Evolutionary conservation across 2,797 vertebrate genomes (phyloP).

Genomic region (Gadopsis marmoratus): DNA sequence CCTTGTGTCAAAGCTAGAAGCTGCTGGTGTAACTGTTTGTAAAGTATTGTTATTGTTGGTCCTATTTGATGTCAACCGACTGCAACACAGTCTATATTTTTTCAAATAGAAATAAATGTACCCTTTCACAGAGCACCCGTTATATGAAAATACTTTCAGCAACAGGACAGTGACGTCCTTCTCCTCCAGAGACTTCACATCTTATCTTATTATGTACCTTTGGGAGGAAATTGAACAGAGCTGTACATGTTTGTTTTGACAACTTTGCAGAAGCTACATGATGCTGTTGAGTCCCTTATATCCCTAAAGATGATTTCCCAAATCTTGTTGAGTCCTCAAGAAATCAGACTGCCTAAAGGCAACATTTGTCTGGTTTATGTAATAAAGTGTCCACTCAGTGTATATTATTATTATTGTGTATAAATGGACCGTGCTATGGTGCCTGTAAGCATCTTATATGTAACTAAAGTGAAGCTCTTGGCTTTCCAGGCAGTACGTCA

Average conservation of each 20-base stretch:
- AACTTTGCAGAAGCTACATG: neutral
- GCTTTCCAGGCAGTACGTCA: slow-evolving; percentile 91
- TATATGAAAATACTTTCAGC: slow-evolving; percentile 14
- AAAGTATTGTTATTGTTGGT: neutral
- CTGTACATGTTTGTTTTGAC: slow-evolving; percentile 3
- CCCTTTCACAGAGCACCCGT: neutral
- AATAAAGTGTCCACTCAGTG: neutral
- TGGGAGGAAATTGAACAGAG: neutral
- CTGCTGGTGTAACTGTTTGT: neutral
- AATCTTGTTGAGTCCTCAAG: neutral
- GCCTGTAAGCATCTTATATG: neutral
- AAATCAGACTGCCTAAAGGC: neutral
- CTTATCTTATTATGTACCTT: neutral
- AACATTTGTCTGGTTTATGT: neutral
- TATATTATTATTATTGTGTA: neutral
- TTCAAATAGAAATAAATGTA: slow-evolving; percentile 15
- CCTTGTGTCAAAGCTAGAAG: neutral
- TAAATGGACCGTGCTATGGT: neutral
- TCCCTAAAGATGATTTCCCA: neutral
- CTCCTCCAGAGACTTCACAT: neutral
- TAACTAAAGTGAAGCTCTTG: slow-evolving; percentile 8
- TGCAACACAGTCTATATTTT: neutral
- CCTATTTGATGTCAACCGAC: neutral
- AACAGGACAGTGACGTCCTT: neutral
- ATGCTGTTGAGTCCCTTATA: neutral